Evolutionary conservation across 2,888 invertebrate species (phyloP).

Genomic region (Drosophila nigricruria): DNA sequence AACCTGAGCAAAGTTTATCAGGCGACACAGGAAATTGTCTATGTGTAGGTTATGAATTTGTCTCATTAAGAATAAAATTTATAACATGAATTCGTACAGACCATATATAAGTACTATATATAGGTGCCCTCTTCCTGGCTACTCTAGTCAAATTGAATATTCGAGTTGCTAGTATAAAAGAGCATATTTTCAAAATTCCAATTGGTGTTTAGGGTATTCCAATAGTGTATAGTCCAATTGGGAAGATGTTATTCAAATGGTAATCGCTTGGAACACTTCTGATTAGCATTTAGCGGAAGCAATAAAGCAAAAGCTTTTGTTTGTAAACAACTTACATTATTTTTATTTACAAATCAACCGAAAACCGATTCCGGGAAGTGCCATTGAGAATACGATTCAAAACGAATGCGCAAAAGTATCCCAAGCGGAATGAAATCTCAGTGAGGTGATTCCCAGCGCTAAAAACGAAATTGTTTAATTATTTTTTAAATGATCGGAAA

Average conservation of each 20-base stretch:
- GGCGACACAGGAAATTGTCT: constrained; percentile 57
- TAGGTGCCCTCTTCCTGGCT: constrained; percentile 4
- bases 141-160: not conserved
- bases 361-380: constrained; percentile 39
- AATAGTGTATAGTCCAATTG: not conserved
- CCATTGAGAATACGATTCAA: constrained; percentile 21
- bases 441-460: constrained; percentile 12
- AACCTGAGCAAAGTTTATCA: constrained; percentile 58
- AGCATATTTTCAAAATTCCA: not conserved
- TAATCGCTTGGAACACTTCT: constrained; percentile 28
- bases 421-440: constrained; percentile 18
- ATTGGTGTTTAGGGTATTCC: constrained; percentile 4
- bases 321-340: constrained; percentile 56
- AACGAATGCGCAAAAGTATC: constrained; percentile 36
- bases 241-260: not conserved
- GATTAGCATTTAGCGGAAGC: constrained; percentile 56
- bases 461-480: not conserved
- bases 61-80: constrained; percentile 30
- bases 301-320: constrained; percentile 43
- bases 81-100: not conserved
- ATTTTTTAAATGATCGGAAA: not conserved
- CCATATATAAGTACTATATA: constrained; percentile 11
- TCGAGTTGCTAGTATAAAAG: not conserved
- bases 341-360: constrained; percentile 37
- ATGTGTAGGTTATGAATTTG: constrained; percentile 39